Evolutionary conservation across 2,797 vertebrate species (phyloP).

Genomic region (Eulemur coronatus): DNA sequence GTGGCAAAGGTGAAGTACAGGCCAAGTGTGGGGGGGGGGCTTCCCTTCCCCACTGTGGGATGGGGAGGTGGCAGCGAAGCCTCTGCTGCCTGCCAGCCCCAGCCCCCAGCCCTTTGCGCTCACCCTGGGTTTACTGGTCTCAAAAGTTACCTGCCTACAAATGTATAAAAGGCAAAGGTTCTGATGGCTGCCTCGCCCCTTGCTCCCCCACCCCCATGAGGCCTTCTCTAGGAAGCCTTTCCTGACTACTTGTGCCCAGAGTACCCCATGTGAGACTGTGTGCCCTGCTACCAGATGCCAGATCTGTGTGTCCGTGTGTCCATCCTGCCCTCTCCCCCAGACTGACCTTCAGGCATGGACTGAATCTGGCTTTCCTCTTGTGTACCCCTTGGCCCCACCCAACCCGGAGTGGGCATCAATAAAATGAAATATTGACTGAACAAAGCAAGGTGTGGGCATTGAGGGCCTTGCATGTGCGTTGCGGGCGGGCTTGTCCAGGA

Average conservation of each 20-base stretch:
- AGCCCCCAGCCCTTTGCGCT: not conserved
- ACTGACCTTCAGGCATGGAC: conserved; percentile 59
- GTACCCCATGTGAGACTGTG: conserved; percentile 58
- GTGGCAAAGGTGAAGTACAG: conserved; percentile 30
- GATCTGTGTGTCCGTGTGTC: conserved; percentile 23
- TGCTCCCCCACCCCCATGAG: conserved; percentile 14
- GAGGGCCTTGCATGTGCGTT: not conserved
- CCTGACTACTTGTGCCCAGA: conserved; percentile 60
- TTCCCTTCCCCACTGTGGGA: not conserved
- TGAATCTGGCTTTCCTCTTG: conserved; percentile 62
- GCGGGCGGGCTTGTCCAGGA: not conserved
- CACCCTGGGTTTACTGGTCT: conserved; percentile 17
- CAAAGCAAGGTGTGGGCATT: conserved; percentile 38
- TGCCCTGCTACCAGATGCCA: conserved; percentile 55
- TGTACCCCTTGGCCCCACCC: conserved; percentile 36
- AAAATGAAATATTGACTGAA: conserved; percentile 57
- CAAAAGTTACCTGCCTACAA: conserved; percentile 48
- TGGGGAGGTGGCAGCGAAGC: not conserved
- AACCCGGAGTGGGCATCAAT: conserved; percentile 63
- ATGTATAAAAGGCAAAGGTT: conserved; percentile 56
- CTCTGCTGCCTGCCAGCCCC: not conserved
- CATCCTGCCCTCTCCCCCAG: not conserved
- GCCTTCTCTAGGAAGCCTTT: conserved; percentile 63
- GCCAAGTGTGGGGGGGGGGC: not conserved
- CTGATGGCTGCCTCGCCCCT: conserved; percentile 58